These are phyloP conservation scores for Enteromius argenteus DNA, from an alignment of 2,797 vertebrate species.

Conservation along the genomic window DNA sequence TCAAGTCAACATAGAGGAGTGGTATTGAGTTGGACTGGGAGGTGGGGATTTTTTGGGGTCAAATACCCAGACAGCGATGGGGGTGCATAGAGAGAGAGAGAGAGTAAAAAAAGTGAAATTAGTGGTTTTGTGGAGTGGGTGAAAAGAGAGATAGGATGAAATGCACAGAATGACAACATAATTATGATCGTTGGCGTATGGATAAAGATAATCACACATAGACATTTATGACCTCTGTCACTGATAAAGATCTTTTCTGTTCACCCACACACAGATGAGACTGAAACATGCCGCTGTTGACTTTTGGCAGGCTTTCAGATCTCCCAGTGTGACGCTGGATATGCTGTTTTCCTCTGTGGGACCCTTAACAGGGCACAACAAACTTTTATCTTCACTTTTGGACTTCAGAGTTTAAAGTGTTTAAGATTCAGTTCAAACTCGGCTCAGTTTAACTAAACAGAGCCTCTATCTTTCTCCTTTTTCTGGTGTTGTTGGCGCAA, in stretches of 20 bases:
- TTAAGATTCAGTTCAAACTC: background rate
- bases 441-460: background rate
- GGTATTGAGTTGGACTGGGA: slow-evolving; percentile 48
- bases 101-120: slow-evolving; percentile 16
- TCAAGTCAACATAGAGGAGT: slow-evolving; percentile 25
- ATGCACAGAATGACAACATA: slow-evolving; percentile 38
- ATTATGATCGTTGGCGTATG: slow-evolving; percentile 25
- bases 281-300: slow-evolving; percentile 22
- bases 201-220: slow-evolving; percentile 33
- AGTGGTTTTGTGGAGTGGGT: slow-evolving; percentile 8
- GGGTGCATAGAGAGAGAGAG: slow-evolving; percentile 40
- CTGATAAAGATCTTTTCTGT: slow-evolving; percentile 38
- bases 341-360: background rate
- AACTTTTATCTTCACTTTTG: slow-evolving; percentile 9
- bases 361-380: background rate
- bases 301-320: background rate
- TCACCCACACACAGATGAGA: slow-evolving; percentile 16
- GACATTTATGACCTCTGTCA: slow-evolving; percentile 30
- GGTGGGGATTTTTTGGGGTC: slow-evolving; percentile 66
- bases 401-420: background rate
- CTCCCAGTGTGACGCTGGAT: background rate
- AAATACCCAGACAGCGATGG: slow-evolving; percentile 33
- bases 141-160: slow-evolving; percentile 19
- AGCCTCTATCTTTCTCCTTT: slow-evolving; percentile 12
- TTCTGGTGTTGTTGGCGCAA: slow-evolving; percentile 28